These are phyloP conservation scores for Drosophila auraria DNA, from an alignment of 1,140 invertebrate species.

Conservation along the genomic window DNA sequence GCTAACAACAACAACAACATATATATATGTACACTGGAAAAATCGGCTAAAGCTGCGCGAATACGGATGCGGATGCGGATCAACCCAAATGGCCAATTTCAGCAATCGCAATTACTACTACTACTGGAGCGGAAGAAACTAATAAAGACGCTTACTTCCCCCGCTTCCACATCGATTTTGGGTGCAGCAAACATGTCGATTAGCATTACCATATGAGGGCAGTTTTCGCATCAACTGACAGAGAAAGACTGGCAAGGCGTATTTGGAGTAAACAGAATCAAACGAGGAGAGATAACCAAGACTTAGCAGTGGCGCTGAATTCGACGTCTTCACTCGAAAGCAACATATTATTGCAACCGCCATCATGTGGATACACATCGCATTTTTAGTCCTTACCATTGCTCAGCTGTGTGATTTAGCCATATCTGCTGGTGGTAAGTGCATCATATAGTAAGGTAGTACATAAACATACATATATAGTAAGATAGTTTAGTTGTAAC, in stretches of 20 bases:
- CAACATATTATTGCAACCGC: slow-evolving; percentile 39
- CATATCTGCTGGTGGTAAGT: slow-evolving; percentile 71
- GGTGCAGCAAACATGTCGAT: slow-evolving; percentile 18
- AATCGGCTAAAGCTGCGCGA: slow-evolving; percentile 4
- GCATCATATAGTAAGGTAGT: no score
- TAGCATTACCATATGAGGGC: slow-evolving; percentile 32
- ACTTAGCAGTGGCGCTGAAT: slow-evolving; percentile 38
- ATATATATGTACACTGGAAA: not conserved
- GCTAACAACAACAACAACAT: not conserved
- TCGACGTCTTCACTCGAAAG: slow-evolving; percentile 33
- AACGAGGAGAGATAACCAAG: slow-evolving; percentile 49
- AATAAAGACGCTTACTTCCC: slow-evolving; percentile 8
- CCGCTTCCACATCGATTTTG: slow-evolving; percentile 11
- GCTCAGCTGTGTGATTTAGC: slow-evolving; percentile 64
- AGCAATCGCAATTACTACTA: slow-evolving; percentile 17
- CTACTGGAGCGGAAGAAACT: slow-evolving; percentile 25
- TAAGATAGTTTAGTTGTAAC: no score
- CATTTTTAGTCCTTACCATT: slow-evolving; percentile 51
- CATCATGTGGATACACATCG: slow-evolving; percentile 69
- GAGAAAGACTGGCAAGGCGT: slow-evolving; percentile 27
- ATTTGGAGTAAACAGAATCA: slow-evolving; percentile 16
- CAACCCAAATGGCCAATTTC: slow-evolving; percentile 18
- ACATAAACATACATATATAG: no score
- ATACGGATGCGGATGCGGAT: slow-evolving; percentile 10
- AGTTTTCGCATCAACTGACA: slow-evolving; percentile 24